Evolutionary conservation across 1,140 invertebrate genomes (phyloP), one percentile per base, ranked within the genome.

Genomic region (Heliconius himera): DNA sequence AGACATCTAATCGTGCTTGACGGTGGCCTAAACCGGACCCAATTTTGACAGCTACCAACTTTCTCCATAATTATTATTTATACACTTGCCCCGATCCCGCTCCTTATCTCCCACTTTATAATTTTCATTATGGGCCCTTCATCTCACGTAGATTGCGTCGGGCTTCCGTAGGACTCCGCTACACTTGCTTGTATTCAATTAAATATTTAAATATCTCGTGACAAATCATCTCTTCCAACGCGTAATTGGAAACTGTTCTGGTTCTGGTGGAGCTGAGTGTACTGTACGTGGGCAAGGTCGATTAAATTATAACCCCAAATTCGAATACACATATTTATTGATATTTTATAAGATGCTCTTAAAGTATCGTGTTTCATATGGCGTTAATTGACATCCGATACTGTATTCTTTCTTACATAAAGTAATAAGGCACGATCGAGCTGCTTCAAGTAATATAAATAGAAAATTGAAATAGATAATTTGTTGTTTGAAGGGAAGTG

Each of bases 41-140:
- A 81, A 81, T 87, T 88, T 81, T 89, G 87, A 89, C 87, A 90
- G 87, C 85, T 85, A 83, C 87, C 86, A 83, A 90, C 90, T 92
- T 92, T 92, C 90, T 84, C 91, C 87, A 81, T 92, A 90, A 92
- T 92, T 92, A 89, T 90, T 91, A 90, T 90, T 92, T 90, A 91
- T 89, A 88, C 79, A 84, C 78, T 80, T 36, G n/a, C 70, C 29
- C 71, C 29, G 41, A 11, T 75, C 74, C 66, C 51, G 74, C 33
- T 71, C 84, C 81, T 84, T 90, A 88, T 91, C 88, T 88, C 76
- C 82, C 22, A 78, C 82, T 84, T 87, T 84, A 88, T 90, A 87
- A 88, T 87, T 90, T 84, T 87, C 87, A 89, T 89, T 89, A 85
- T 74, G 75, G 49, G 78, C 70, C 41, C 78, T 70, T 85, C 83